Conservation (phyloP, 1,140 invertebrate genomes). For the Drosophila sulfurigaster region DNA sequence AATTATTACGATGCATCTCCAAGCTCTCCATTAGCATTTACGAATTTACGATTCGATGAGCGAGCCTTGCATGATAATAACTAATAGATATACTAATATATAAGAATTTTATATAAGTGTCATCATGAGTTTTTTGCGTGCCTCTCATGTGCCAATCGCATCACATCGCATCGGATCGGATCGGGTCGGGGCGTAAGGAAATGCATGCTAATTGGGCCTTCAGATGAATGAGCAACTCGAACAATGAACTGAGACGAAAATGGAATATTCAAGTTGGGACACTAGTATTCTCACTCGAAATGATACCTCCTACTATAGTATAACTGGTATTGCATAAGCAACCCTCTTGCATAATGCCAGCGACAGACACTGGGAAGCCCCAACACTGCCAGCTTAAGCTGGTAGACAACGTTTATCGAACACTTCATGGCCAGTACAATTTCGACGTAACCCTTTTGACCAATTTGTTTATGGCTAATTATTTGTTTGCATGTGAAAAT, state of each 20-base stretch:
- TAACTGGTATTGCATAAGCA: not conserved
- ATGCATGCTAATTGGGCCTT: conserved; percentile 41
- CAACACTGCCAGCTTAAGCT: conserved; percentile 46
- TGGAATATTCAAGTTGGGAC: conserved; percentile 17
- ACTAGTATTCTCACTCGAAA: not conserved
- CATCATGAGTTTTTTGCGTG: conserved; percentile 70
- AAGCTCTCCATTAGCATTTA: conserved; percentile 62
- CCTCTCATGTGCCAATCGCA: conserved; percentile 33
- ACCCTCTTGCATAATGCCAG: conserved; percentile 29
- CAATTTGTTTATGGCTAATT: conserved; percentile 55
- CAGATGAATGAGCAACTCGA: conserved; percentile 9
- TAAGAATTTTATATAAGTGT: conserved; percentile 18
- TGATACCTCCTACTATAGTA: not conserved
- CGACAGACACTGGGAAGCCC: conserved; percentile 45
- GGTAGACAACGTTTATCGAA: conserved; percentile 42
- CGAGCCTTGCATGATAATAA: conserved; percentile 68
- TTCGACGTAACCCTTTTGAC: conserved; percentile 36
- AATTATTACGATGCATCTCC: conserved; percentile 28
- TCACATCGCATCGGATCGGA: conserved; percentile 13
- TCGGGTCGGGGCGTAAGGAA: conserved; percentile 52
- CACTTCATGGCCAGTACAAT: not conserved
- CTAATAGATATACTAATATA: conserved; percentile 29
- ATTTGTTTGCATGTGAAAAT: conserved; percentile 73
- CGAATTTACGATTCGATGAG: conserved; percentile 49
- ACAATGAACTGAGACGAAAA: conserved; percentile 19